Base-by-base conservation (phyloP, 92 coral and sea anemone species). In the Phenganax marumi region DNA sequence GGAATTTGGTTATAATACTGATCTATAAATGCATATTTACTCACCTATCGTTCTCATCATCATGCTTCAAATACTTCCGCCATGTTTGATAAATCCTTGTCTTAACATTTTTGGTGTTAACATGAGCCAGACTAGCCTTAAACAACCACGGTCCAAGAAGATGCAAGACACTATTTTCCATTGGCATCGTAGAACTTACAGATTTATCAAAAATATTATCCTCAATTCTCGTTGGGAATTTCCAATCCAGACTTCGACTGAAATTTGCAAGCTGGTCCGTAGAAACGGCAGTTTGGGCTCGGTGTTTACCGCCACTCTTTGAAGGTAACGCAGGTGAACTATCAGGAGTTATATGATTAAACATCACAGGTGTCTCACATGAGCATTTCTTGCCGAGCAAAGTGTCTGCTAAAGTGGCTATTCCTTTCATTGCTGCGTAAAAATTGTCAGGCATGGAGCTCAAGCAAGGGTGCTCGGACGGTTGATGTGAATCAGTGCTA, bases 71-170 rank as follows among this genome's bases (percentile, higher is more conserved):
- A 19, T 80, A 91, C 12, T 81, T 89, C 8, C 84, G 87, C 85
- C 89, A 92, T 1, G 91, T 83, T 86, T 86, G 89, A 26, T 78
- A 85, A 54, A 96, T 89, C 14, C 90, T 90, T 61, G 68, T 87
- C 21, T 81, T 88, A 50, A 90, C 87, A n/a, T 87, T 84, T 57
- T 85, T 74, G 91, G 91, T 85, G 83, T 92, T 90, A 13, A 89
- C 84, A 84, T 92, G 90, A 24, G 92, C 96, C 83, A 96, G 84
- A 8, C 91, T 88, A 64, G 99, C 99, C 54, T 92, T 93, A 88
- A 96, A 96, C 79, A 96, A 84, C 99, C 99, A 96, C 6, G 97
- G 84, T 47, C 97, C 99, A 87, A 92, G 93, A 68, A 96, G 76
- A 81, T 96, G 97, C 3, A 96, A 90, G 46, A 96, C 81, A 62